Evolutionary conservation across 2,888 invertebrate species (phyloP).

Genomic region (Timandra comae): DNA sequence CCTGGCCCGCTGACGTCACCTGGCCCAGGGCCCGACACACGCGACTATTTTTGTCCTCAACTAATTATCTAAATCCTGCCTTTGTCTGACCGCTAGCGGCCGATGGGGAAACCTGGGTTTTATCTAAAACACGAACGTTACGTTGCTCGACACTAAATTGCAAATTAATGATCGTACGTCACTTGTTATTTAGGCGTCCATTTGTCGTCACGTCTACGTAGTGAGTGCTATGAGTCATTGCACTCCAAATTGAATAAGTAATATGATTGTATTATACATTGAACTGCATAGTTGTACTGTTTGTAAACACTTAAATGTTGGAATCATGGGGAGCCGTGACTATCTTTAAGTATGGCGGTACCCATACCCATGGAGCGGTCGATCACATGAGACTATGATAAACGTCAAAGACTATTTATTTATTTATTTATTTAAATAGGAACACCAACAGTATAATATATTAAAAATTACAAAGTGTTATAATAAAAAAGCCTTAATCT

Average conservation of each 20-base stretch:
- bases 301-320: conserved; percentile 10
- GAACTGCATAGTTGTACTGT: conserved; percentile 9
- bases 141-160: conserved; percentile 17
- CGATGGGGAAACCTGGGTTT: conserved; percentile 58
- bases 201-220: conserved; percentile 31
- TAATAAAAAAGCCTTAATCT: too few relatives aligned
- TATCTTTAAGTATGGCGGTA: too few relatives aligned
- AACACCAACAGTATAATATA: too few relatives aligned
- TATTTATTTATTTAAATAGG: too few relatives aligned
- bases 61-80: conserved; percentile 73
- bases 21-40: conserved; percentile 73
- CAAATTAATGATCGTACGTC: conserved; percentile 30
- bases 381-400: too few relatives aligned
- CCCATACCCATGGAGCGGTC: too few relatives aligned
- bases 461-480: too few relatives aligned
- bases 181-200: conserved; percentile 26
- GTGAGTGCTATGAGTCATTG: conserved; percentile 33
- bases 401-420: too few relatives aligned
- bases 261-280: conserved; percentile 14
- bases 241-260: conserved; percentile 29
- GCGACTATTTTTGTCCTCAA: conserved; percentile 71
- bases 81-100: conserved; percentile 57
- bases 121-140: conserved; percentile 31
- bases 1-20: conserved; percentile 73
- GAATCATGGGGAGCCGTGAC: neutral